Base-by-base conservation (phyloP, 2,797 vertebrate genomes). In the Euthynnus affinis region DNA sequence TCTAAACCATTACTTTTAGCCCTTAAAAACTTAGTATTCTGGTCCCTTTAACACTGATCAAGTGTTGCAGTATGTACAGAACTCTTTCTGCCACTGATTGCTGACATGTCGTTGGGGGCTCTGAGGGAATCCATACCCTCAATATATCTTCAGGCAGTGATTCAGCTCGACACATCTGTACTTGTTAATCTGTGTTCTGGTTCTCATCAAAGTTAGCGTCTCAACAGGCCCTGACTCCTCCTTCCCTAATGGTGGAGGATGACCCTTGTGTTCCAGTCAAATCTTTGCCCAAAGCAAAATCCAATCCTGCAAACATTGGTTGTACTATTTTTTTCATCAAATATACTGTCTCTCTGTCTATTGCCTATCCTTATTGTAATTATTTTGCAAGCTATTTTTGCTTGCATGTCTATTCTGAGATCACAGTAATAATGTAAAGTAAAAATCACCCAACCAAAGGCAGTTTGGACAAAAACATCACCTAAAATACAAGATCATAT, bases 1-100 rank as follows among this genome's bases (percentile, higher is more conserved):
- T n/a, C 25, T 62, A 48, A 61, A 60, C 48, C 12, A 2, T 0
- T 20, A 23, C 0, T 70, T 51, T 51, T 14, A 78, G 18, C 44
- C 32, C 23, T 52, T 17, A 32, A 22, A 49, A 44, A 49, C 51
- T 8, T 9, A 37, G 9, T 37, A 18, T 44, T 25, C 52, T 65
- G 46, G 60, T 15, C 58, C 37, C 22, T 70, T 70, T 44, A 63
- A 70, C 42, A 61, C 55, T 69, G 27, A 59, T 52, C 20, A n/a
- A 49, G 15, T 49, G 5, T 42, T 48, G 67, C 14, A 57, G 52
- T 44, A 29, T 32, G 29, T 32, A 22, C 37, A 37, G 9, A 9
- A 10, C 10, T 37, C 37, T 46, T 13, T 46, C 15, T 48, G 25
- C 23, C 14, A 37, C 37, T 37, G 37, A 13, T 51, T n/a, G 7